Percentiles rank a stretch among this genome's conserved stretches.
Evolutionary conservation across 2,888 invertebrate species (phyloP).

Genomic region (Lycocerus yunnanus): DNA sequence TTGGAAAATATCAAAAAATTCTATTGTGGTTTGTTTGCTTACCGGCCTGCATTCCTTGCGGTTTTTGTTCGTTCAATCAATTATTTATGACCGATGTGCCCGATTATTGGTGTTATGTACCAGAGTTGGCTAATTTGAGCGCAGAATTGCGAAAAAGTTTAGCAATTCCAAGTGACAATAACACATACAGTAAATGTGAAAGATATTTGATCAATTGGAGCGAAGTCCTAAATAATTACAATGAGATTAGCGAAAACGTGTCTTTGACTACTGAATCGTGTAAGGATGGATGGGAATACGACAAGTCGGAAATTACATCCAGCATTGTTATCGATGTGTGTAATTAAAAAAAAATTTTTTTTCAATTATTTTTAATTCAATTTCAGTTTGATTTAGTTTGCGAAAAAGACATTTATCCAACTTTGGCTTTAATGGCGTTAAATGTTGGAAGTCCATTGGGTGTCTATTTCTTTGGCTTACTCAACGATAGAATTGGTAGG

Average conservation of each 20-base stretch:
- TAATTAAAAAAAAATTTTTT: constrained; percentile 26
- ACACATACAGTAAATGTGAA: constrained; percentile 69
- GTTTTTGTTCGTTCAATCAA: constrained; percentile 92
- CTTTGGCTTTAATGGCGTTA: constrained; percentile 81
- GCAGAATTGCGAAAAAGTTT: constrained; percentile 64
- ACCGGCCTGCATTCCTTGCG: constrained; percentile 88
- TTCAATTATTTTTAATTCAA: background rate
- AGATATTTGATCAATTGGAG: constrained; percentile 78
- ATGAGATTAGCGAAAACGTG: constrained; percentile 51
- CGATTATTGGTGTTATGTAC: constrained; percentile 82
- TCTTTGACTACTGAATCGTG: constrained; percentile 73
- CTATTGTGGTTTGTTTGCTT: constrained; percentile 85
- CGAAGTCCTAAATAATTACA: constrained; percentile 54
- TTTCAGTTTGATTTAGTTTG: constrained; percentile 90
- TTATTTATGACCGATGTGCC: constrained; percentile 90
- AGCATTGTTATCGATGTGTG: constrained; percentile 86
- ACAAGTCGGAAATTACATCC: constrained; percentile 69
- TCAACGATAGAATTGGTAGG: constrained; percentile 87
- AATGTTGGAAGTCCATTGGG: constrained; percentile 90
- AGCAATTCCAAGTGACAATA: constrained; percentile 63
- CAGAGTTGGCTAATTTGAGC: constrained; percentile 66
- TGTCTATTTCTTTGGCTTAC: constrained; percentile 82
- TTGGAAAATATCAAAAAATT: constrained; percentile 85
- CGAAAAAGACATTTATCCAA: constrained; percentile 84
- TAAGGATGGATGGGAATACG: constrained; percentile 79